These are phyloP conservation scores for Salvelinus fontinalis DNA, from an alignment of 2,113 vertebrate genomes.

Conservation along the genomic window DNA sequence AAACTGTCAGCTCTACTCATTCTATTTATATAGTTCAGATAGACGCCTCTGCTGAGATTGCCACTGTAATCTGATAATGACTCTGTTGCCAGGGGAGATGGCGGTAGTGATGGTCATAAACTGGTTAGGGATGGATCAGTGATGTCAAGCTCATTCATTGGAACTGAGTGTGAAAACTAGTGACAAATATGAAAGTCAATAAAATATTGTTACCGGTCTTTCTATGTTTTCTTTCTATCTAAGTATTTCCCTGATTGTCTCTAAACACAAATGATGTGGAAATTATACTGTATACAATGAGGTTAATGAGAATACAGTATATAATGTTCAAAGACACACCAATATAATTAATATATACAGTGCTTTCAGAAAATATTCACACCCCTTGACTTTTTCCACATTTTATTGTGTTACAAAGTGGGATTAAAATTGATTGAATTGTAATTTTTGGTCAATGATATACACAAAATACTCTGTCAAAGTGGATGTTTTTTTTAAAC, in stretches of 20 bases:
- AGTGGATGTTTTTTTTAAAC: too few species aligned
- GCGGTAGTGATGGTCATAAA: constrained; percentile 75
- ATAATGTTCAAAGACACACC: too few species aligned
- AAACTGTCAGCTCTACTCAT: constrained; percentile 7
- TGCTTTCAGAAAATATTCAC: too few species aligned
- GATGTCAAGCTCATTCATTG: constrained; percentile 46
- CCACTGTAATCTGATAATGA: constrained; percentile 73
- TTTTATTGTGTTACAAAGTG: too few species aligned
- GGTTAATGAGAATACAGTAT: too few species aligned
- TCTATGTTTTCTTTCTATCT: constrained; percentile 18
- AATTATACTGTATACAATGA: neutral
- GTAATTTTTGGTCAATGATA: too few species aligned
- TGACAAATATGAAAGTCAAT: constrained; percentile 68
- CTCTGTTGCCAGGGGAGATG: constrained; percentile 46
- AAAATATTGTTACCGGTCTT: constrained; percentile 37
- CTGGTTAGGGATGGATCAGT: constrained; percentile 75
- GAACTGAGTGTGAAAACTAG: constrained; percentile 59
- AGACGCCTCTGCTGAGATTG: constrained; percentile 78
- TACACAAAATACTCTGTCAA: too few species aligned
- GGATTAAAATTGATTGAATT: too few species aligned
- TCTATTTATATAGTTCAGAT: constrained; percentile 46
- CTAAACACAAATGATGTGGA: neutral
- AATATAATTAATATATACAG: too few species aligned
- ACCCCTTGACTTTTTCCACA: too few species aligned
- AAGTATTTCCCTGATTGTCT: neutral